A percentile compares a stretch with the other conserved stretches of the same genome.
These are phyloP conservation scores for Ornithoptera priamus DNA, from an alignment of 2,888 invertebrate species.

Conservation along the genomic window DNA sequence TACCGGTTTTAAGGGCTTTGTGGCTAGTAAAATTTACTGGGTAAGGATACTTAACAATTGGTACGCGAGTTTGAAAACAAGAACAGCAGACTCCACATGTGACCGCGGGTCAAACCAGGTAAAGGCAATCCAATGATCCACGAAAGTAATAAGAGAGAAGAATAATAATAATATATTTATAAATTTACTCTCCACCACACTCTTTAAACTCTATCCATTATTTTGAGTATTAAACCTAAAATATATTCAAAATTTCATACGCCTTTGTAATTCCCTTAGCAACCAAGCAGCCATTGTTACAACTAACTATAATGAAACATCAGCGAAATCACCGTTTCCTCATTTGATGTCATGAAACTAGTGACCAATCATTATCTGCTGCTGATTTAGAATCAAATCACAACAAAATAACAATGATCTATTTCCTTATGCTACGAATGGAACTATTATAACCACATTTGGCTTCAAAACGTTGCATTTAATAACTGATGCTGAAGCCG, in stretches of 20 bases:
- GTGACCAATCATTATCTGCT: constrained; percentile 48
- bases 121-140: too few species aligned
- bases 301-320: constrained; percentile 51
- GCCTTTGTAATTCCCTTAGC: constrained; percentile 38
- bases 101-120: too few species aligned
- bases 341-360: constrained; percentile 44
- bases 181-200: too few species aligned
- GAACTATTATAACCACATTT: constrained; percentile 77
- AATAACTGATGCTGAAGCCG: constrained; percentile 65
- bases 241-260: not conserved
- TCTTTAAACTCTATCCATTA: too few species aligned
- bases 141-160: too few species aligned
- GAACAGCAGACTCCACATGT: too few species aligned
- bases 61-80: too few species aligned
- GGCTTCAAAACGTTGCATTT: constrained; percentile 63
- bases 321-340: constrained; percentile 66
- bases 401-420: constrained; percentile 54
- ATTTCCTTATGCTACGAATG: constrained; percentile 59
- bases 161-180: too few species aligned
- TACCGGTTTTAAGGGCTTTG: too few species aligned
- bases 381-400: constrained; percentile 46
- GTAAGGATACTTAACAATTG: too few species aligned
- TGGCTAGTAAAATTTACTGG: too few species aligned
- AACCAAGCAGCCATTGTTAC: constrained; percentile 46
- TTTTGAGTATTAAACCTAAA: not conserved